Conservation (phyloP, 2,113 vertebrate species). For the Pelmatolapia mariae region DNA sequence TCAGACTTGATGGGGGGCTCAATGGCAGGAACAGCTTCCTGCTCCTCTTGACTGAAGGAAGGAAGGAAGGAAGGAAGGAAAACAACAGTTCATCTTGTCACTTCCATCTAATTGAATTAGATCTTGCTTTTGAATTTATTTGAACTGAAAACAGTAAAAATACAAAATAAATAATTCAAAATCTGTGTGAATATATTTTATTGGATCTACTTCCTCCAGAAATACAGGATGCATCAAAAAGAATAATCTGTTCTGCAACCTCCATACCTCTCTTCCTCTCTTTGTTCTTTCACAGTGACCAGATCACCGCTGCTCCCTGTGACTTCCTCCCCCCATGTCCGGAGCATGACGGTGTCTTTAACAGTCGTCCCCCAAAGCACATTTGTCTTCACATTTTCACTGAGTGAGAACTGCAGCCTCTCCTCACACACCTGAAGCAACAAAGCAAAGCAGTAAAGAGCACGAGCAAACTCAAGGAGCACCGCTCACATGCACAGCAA, state of each 20-base stretch:
- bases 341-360: constrained; percentile 59
- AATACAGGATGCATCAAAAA: neutral
- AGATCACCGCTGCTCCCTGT: constrained; percentile 27
- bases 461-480: neutral
- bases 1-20: constrained; percentile 5
- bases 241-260: neutral
- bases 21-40: neutral
- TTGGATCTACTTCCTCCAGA: neutral
- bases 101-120: neutral
- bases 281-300: constrained; percentile 20
- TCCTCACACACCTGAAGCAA: constrained; percentile 84
- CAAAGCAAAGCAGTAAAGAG: neutral
- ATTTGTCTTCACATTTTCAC: constrained; percentile 85
- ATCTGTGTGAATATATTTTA: neutral
- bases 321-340: constrained; percentile 65
- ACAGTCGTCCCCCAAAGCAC: constrained; percentile 74
- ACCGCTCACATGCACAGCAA: neutral
- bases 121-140: neutral
- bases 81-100: neutral
- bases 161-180: neutral
- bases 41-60: constrained; percentile 37
- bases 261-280: constrained; percentile 54
- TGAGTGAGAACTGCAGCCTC: constrained; percentile 80
- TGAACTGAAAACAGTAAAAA: neutral
- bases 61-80: neutral